These are phyloP conservation scores for Orussus abietinus DNA, from an alignment of 1,140 invertebrate genomes.

Conservation along the genomic window DNA sequence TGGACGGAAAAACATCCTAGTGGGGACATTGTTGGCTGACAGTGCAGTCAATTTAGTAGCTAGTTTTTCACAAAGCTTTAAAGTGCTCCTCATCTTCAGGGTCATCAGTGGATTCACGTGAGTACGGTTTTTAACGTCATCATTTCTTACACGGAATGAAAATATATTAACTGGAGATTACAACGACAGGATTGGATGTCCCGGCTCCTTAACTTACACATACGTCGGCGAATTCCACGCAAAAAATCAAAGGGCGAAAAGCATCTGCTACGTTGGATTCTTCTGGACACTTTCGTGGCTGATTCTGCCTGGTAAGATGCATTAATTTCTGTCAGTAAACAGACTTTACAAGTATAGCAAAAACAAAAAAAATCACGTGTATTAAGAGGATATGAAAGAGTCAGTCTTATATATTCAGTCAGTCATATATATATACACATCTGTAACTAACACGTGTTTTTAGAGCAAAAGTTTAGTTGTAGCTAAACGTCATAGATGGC, in stretches of 20 bases:
- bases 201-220: slow-evolving; percentile 60
- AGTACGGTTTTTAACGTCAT: slow-evolving; percentile 29
- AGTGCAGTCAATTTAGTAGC: slow-evolving; percentile 52
- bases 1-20: slow-evolving; percentile 60
- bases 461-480: no score
- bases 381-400: no score
- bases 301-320: slow-evolving; percentile 56
- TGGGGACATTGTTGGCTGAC: slow-evolving; percentile 62
- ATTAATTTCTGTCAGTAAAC: no score
- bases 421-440: no score
- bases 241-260: slow-evolving; percentile 53
- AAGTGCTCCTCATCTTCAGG: slow-evolving; percentile 51
- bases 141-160: no score
- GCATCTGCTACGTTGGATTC: slow-evolving; percentile 60
- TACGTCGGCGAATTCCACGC: slow-evolving; percentile 64
- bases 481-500: no score
- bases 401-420: no score
- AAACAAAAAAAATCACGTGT: no score
- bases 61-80: slow-evolving; percentile 53
- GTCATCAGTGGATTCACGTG: slow-evolving; percentile 59
- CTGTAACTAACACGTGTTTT: no score
- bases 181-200: slow-evolving; percentile 52
- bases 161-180: neutral
- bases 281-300: slow-evolving; percentile 63
- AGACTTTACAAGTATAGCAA: no score